phyloP scores from a whole-genome alignment of 2,797 vertebrate species.

The Neopelma chrysocephalum region DNA sequence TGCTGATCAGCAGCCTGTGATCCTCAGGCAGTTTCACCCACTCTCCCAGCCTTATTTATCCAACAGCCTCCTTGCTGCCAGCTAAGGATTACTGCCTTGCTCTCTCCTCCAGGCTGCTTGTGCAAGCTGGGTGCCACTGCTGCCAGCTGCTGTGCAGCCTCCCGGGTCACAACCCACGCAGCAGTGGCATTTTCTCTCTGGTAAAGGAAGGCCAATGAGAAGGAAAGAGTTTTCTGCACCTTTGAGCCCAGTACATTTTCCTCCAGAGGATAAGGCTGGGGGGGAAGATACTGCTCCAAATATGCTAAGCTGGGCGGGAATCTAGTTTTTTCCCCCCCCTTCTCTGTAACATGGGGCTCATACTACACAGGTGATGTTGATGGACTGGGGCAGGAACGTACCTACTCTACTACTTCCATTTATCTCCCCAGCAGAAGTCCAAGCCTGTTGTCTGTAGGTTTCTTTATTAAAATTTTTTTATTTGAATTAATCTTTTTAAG shows the following conservation, averaged over 20 bases:
- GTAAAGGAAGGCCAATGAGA: neutral
- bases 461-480: neutral
- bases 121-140: neutral
- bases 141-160: fast-evolving
- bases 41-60: neutral
- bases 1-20: neutral
- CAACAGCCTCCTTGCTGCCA: neutral
- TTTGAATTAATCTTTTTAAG: neutral
- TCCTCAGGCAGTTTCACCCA: neutral
- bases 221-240: neutral
- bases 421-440: neutral
- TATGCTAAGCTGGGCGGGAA: fast-evolving
- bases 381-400: neutral
- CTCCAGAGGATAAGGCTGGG: neutral
- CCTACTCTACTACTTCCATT: neutral
- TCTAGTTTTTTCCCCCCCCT: neutral
- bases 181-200: neutral
- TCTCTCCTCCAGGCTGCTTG: neutral
- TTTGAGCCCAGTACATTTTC: neutral
- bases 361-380: neutral
- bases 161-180: neutral
- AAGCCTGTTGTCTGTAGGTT: neutral
- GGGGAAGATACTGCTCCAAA: neutral
- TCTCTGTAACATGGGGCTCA: neutral
- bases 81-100: neutral